A percentile compares a stretch with the other conserved stretches of the same genome.
These are phyloP conservation scores for Trichogramma dendrolimi DNA, from an alignment of 2,888 invertebrate species.

Conservation along the genomic window DNA sequence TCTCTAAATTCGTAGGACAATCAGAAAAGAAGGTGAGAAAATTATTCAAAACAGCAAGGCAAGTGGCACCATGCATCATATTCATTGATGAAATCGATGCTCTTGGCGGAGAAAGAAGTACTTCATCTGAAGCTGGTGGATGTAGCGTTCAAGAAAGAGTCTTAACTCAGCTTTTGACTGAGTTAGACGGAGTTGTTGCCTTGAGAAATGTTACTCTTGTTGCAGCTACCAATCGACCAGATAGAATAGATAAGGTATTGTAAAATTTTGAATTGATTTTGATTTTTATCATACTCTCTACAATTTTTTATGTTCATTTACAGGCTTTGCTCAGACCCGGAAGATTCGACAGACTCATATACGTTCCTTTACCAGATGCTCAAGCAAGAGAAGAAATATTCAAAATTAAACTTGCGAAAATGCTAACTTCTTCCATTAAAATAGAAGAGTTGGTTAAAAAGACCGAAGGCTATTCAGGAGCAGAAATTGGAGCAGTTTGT, in stretches of 20 bases:
- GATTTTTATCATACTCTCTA: neutral
- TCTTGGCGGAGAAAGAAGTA: slow-evolving; percentile 73
- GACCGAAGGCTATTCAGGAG: slow-evolving; percentile 87
- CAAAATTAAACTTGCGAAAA: slow-evolving; percentile 68
- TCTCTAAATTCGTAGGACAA: slow-evolving; percentile 98
- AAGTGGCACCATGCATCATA: slow-evolving; percentile 89
- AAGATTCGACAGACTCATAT: slow-evolving; percentile 83
- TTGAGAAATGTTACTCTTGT: slow-evolving; percentile 83
- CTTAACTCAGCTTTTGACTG: slow-evolving; percentile 86
- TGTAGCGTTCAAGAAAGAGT: slow-evolving; percentile 86
- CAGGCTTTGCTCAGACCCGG: slow-evolving; percentile 86
- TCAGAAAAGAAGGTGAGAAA: slow-evolving; percentile 91
- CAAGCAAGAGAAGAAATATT: slow-evolving; percentile 80
- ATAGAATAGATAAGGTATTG: slow-evolving; percentile 78
- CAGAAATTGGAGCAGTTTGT: slow-evolving; percentile 86
- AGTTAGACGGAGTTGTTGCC: slow-evolving; percentile 89
- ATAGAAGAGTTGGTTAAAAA: slow-evolving; percentile 63
- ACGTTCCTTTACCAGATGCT: slow-evolving; percentile 85
- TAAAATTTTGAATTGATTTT: neutral
- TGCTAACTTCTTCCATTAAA: slow-evolving; percentile 65
- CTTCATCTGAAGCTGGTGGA: slow-evolving; percentile 52
- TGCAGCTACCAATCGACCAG: slow-evolving; percentile 96
- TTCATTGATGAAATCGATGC: slow-evolving; percentile 99
- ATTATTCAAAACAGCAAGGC: slow-evolving; percentile 84
- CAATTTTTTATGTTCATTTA: neutral